Evolutionary conservation across 2,888 invertebrate species (phyloP).

Genomic region (Epirrhoe tristata): DNA sequence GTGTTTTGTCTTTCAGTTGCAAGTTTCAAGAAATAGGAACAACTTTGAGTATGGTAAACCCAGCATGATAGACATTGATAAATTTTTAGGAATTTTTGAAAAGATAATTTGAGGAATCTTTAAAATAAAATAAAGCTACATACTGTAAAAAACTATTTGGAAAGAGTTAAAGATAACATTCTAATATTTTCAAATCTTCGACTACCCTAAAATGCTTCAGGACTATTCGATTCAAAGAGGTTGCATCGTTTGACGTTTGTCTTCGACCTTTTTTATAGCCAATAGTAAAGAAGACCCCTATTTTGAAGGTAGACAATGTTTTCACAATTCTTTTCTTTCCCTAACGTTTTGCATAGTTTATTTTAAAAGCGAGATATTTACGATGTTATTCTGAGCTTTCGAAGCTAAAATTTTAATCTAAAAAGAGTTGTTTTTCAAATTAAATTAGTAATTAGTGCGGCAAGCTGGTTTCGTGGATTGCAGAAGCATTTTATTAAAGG

Average conservation of each 20-base stretch:
- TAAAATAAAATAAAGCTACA: no score
- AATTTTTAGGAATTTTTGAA: no score
- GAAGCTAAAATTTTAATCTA: not conserved
- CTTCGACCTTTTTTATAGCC: slow-evolving; percentile 69
- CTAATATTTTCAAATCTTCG: slow-evolving; percentile 5
- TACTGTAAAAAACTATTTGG: no score
- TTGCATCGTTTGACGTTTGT: slow-evolving; percentile 62
- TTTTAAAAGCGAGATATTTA: not conserved
- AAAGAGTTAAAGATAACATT: no score
- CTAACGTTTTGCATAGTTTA: slow-evolving; percentile 27
- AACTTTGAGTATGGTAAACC: no score
- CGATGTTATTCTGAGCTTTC: slow-evolving; percentile 7
- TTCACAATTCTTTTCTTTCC: slow-evolving; percentile 23
- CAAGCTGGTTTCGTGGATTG: not conserved
- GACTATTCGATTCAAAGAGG: slow-evolving; percentile 68
- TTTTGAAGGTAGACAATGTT: slow-evolving; percentile 22
- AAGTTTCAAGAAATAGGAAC: not conserved
- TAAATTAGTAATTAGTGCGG: no score
- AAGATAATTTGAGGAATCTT: no score
- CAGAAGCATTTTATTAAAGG: not conserved
- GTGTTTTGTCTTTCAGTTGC: not conserved
- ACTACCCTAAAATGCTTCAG: slow-evolving; percentile 39
- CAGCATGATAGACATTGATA: no score
- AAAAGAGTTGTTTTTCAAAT: not conserved
- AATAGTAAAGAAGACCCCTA: slow-evolving; percentile 51